A percentile compares a stretch with the other conserved stretches of the same genome.
phyloP scores from a whole-genome alignment of 2,113 vertebrate species.

The Takifugu bimaculatus region DNA sequence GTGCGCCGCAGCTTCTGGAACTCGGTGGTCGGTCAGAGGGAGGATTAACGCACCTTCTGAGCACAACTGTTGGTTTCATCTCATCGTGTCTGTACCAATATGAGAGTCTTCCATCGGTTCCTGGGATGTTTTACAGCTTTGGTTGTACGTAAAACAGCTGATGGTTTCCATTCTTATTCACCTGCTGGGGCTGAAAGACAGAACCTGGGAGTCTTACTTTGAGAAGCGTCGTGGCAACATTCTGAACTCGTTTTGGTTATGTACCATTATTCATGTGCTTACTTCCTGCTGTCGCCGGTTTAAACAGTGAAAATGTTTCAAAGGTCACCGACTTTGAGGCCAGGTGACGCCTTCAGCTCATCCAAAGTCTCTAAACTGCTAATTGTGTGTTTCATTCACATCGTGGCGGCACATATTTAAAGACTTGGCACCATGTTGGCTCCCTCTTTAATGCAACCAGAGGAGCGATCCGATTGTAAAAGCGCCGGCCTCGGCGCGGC shows the following conservation, averaged over 20 bases:
- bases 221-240: too few relatives aligned
- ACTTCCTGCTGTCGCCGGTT: too few relatives aligned
- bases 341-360: too few relatives aligned
- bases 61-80: conserved; percentile 14
- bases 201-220: too few relatives aligned
- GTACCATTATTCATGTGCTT: too few relatives aligned
- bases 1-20: conserved; percentile 27
- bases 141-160: not conserved
- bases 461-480: conserved; percentile 10
- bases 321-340: too few relatives aligned
- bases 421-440: not conserved
- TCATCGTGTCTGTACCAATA: conserved; percentile 10
- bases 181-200: too few relatives aligned
- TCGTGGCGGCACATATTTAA: not conserved
- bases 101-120: conserved; percentile 3
- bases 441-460: conserved; percentile 10
- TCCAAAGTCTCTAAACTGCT: not conserved
- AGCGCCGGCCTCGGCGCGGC: conserved; percentile 11
- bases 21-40: conserved; percentile 33
- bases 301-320: too few relatives aligned
- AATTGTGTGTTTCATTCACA: not conserved
- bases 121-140: not conserved
- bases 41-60: conserved; percentile 29
- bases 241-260: too few relatives aligned
- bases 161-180: not conserved